Percentiles rank a stretch among this genome's conserved stretches.
Evolutionary conservation across 2,888 invertebrate species (phyloP).

Genomic region (Sminthurinus aureus): DNA sequence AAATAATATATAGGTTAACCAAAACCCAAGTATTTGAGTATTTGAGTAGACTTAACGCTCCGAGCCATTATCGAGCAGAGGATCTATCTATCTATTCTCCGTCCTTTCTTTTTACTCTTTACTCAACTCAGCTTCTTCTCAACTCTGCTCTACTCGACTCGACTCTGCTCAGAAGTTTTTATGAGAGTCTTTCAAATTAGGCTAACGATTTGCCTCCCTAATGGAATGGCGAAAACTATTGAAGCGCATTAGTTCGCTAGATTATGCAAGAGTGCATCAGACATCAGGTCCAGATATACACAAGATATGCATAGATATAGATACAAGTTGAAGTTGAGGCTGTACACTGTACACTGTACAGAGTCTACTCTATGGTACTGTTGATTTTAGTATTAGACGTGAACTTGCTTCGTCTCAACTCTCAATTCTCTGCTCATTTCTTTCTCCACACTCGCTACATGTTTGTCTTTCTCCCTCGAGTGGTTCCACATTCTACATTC

Average conservation of each 20-base stretch:
- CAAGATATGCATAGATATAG: too few species aligned
- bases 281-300: neutral
- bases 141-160: too few species aligned
- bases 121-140: too few species aligned
- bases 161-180: neutral
- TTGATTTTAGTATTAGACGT: too few species aligned
- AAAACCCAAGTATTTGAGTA: neutral
- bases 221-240: neutral
- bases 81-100: neutral
- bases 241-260: neutral
- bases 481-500: neutral
- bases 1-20: neutral
- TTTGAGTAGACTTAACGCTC: neutral
- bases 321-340: too few species aligned
- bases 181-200: slow-evolving; percentile 10
- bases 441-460: neutral
- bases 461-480: neutral
- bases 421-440: neutral
- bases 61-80: neutral
- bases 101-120: too few species aligned
- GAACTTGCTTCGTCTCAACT: too few species aligned
- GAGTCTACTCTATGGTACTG: too few species aligned
- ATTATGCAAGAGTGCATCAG: neutral
- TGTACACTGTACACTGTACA: too few species aligned
- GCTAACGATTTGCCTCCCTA: slow-evolving; percentile 11